Conservation (phyloP, 2,113 vertebrate genomes). For the Alectura lathami region DNA sequence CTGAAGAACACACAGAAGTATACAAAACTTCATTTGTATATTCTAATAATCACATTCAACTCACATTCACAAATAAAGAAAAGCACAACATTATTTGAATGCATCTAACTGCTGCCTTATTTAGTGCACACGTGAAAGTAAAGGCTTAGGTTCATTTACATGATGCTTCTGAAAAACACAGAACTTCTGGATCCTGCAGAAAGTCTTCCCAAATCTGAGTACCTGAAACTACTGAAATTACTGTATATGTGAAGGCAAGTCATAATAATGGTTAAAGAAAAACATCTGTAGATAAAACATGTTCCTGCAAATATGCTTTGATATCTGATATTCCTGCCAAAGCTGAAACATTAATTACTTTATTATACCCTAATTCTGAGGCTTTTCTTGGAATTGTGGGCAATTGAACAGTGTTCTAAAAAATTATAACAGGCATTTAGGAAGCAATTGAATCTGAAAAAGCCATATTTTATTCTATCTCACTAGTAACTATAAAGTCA, state of each 20-base stretch:
- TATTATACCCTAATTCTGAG: background rate
- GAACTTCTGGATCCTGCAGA: background rate
- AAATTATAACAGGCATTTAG: background rate
- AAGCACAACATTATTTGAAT: background rate
- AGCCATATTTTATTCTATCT: background rate
- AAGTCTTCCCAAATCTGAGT: background rate
- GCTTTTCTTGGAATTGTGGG: background rate
- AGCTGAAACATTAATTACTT: background rate
- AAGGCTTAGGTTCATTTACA: background rate
- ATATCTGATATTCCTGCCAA: background rate
- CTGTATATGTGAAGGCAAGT: background rate
- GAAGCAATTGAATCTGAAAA: background rate
- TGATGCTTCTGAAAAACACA: background rate
- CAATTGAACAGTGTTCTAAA: background rate
- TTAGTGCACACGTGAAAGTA: background rate
- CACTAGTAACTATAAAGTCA: background rate
- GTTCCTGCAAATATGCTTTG: background rate
- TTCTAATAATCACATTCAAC: background rate
- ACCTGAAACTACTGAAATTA: background rate
- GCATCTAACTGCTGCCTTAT: background rate
- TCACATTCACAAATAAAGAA: background rate
- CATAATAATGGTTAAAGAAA: background rate
- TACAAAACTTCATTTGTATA: background rate
- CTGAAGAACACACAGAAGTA: background rate
- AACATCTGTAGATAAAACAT: background rate